Conservation (phyloP, 2,113 vertebrate species). For the Ceyx margarethae region DNA sequence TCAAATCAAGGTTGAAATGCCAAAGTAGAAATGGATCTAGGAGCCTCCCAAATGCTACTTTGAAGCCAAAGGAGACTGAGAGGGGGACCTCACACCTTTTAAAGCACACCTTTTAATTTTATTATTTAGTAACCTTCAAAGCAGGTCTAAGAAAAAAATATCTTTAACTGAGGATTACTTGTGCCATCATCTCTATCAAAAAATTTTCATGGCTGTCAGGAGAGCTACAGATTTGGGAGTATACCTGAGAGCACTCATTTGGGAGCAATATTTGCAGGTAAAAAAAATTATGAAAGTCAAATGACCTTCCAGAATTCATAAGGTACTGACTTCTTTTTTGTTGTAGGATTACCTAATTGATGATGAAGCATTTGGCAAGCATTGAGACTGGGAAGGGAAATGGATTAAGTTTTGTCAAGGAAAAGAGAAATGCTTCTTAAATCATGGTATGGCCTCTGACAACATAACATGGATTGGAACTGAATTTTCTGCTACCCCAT, state of each 20-base stretch:
- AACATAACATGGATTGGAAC: neutral
- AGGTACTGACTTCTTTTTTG: neutral
- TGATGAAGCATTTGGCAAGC: neutral
- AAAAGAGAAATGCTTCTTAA: neutral
- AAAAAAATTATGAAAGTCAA: neutral
- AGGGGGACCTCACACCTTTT: too few species aligned
- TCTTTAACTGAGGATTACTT: neutral
- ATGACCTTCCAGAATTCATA: neutral
- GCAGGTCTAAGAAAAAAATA: neutral
- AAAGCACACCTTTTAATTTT: neutral
- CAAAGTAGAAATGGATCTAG: neutral
- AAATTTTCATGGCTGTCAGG: neutral
- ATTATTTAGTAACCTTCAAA: neutral
- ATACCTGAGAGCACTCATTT: neutral
- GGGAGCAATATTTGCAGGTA: neutral
- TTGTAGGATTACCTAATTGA: neutral
- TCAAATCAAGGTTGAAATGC: neutral
- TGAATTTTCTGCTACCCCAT: neutral
- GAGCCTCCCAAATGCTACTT: neutral
- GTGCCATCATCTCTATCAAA: neutral
- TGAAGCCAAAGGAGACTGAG: too few species aligned
- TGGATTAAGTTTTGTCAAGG: neutral
- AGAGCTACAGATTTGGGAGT: neutral
- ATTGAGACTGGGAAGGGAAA: neutral
- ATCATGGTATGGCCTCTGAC: neutral